Conservation (phyloP, 2,797 vertebrate genomes). For the Heterohyrax brucei region DNA sequence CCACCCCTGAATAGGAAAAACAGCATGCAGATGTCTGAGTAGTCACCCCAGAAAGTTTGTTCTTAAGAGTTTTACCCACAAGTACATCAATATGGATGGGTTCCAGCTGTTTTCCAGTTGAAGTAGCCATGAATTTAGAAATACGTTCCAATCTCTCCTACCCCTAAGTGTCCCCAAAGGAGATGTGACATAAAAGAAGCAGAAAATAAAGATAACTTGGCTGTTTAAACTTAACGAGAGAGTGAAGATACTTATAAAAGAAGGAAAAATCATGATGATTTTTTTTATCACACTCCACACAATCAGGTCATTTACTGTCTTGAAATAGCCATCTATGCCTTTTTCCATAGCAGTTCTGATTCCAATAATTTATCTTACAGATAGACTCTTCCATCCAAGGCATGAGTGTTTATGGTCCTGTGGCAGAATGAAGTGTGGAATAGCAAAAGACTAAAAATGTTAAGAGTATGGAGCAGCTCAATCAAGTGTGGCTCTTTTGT, state of each 20-base stretch:
- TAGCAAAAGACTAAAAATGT: no score
- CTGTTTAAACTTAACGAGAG: background rate
- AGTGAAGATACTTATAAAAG: background rate
- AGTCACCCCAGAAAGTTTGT: background rate
- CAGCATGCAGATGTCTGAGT: background rate
- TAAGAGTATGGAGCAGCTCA: no score
- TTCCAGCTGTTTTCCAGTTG: background rate
- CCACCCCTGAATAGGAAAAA: background rate
- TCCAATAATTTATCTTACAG: no score
- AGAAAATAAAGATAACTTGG: background rate
- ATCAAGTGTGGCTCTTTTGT: no score
- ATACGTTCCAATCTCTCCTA: background rate
- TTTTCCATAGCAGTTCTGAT: no score
- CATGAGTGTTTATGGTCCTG: no score
- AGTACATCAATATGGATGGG: background rate
- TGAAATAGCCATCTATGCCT: background rate
- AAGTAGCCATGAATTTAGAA: background rate
- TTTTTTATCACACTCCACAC: background rate
- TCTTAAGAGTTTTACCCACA: constrained; percentile 18
- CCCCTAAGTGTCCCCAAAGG: background rate
- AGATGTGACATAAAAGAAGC: background rate
- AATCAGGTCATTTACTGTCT: constrained; percentile 35
- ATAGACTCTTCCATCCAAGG: no score
- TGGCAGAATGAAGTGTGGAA: no score
- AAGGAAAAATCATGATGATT: background rate